Evolutionary conservation across 2,797 vertebrate genomes (phyloP).

Genomic region (Antennarius maculatus): DNA sequence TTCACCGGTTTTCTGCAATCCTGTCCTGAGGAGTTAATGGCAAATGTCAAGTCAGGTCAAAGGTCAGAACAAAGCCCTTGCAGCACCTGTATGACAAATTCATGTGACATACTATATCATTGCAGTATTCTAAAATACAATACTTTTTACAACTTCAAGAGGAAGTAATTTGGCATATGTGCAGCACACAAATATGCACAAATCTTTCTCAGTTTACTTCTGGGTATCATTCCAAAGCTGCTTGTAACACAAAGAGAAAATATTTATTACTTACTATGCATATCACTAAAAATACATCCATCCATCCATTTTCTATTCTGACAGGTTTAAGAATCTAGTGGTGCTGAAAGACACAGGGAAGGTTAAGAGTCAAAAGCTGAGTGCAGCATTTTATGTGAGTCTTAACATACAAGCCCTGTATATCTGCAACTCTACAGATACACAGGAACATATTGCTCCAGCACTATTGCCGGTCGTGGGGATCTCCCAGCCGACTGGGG

Average conservation of each 20-base stretch:
- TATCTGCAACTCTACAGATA: too few species aligned
- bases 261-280: too few species aligned
- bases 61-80: not conserved
- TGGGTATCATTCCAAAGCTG: constrained; percentile 7
- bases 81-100: not conserved
- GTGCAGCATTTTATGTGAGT: too few species aligned
- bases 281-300: too few species aligned
- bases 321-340: too few species aligned
- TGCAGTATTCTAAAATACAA: not conserved
- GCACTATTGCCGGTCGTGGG: too few species aligned
- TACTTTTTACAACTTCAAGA: not conserved
- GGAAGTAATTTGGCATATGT: not conserved
- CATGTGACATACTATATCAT: not conserved
- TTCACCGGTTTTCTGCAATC: not conserved
- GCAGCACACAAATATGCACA: constrained; percentile 4
- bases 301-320: too few species aligned
- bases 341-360: too few species aligned
- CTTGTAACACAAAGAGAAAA: not conserved
- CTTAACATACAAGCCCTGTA: too few species aligned
- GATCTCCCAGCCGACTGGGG: too few species aligned
- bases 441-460: too few species aligned
- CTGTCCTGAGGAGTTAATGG: not conserved
- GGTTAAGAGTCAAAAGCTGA: too few species aligned
- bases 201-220: constrained; percentile 1
- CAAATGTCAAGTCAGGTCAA: constrained; percentile 5